Conservation (phyloP, 2,888 invertebrate species). For the Epinotia nisella region DNA sequence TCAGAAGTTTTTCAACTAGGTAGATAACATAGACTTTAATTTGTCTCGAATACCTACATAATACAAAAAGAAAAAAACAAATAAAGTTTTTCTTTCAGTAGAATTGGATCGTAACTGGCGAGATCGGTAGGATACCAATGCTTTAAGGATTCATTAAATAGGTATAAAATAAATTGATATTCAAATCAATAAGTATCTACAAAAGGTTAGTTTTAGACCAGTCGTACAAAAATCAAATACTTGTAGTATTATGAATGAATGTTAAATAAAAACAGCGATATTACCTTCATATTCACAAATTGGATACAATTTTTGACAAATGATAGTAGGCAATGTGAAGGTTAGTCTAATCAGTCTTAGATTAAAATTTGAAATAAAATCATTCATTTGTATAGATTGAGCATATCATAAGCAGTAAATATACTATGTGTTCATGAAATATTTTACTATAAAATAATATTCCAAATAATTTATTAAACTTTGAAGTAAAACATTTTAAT, state of each 20-base stretch:
- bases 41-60: no score
- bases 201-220: no score
- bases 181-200: no score
- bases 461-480: slow-evolving; percentile 43
- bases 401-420: slow-evolving; percentile 61
- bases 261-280: slow-evolving; percentile 12
- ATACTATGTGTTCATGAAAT: slow-evolving; percentile 38
- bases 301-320: slow-evolving; percentile 22
- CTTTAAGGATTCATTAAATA: no score
- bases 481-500: slow-evolving; percentile 49
- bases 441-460: slow-evolving; percentile 43
- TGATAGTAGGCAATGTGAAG: slow-evolving; percentile 46
- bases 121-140: no score
- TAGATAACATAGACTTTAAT: no score
- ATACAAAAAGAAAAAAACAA: no score
- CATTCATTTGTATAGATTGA: slow-evolving; percentile 60
- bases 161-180: no score
- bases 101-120: no score
- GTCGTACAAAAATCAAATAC: background rate
- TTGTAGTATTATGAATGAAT: background rate
- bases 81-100: no score
- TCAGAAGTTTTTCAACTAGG: background rate
- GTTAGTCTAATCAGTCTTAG: slow-evolving; percentile 82
- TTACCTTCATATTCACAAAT: background rate
- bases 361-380: slow-evolving; percentile 67